These are phyloP conservation scores for Heliconius erato DNA, from an alignment of 2,888 invertebrate genomes.

Conservation along the genomic window DNA sequence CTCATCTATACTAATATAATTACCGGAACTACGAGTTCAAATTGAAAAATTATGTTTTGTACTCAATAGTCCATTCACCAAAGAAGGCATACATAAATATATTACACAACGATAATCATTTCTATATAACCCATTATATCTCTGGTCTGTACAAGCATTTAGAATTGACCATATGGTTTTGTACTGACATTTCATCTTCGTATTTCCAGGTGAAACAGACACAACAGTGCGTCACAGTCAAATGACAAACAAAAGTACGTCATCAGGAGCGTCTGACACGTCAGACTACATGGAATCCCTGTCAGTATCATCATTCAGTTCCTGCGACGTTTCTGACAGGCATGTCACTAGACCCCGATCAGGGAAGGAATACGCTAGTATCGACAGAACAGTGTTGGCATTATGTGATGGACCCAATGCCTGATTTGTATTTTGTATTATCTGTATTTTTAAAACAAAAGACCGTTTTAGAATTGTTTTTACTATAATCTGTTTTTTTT, in stretches of 20 bases:
- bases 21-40: no score
- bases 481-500: neutral
- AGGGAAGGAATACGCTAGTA: slow-evolving; percentile 79
- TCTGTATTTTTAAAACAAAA: neutral
- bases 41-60: no score
- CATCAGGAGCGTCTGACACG: slow-evolving; percentile 90
- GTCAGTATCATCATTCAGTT: slow-evolving; percentile 89
- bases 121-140: no score
- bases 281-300: slow-evolving; percentile 91
- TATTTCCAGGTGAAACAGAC: slow-evolving; percentile 76
- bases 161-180: no score
- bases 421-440: neutral
- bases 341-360: slow-evolving; percentile 78
- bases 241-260: slow-evolving; percentile 87
- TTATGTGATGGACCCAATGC: slow-evolving; percentile 43
- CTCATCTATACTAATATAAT: no score
- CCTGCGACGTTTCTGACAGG: slow-evolving; percentile 86
- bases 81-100: no score
- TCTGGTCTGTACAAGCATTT: no score
- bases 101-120: no score
- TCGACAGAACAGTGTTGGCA: slow-evolving; percentile 72
- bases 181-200: neutral
- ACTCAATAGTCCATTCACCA: no score
- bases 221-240: slow-evolving; percentile 84
- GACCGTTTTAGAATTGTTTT: neutral